These are phyloP conservation scores for Calephelis nemesis DNA, from an alignment of 1,140 invertebrate species.

Conservation along the genomic window DNA sequence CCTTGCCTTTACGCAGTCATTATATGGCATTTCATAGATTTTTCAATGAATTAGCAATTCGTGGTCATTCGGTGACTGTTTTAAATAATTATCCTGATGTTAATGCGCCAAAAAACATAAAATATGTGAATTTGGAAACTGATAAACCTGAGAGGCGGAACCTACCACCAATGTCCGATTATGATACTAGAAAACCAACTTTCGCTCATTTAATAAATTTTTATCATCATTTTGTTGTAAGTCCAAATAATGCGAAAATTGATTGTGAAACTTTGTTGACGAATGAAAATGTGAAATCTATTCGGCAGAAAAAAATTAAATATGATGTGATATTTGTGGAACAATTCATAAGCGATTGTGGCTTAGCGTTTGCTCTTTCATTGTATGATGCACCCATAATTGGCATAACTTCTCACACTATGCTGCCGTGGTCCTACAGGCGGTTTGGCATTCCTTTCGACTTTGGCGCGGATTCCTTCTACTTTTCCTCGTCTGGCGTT, in stretches of 20 bases:
- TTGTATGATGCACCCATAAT: slow-evolving; percentile 82
- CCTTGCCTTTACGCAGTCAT: slow-evolving; percentile 67
- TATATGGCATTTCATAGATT: slow-evolving; percentile 65
- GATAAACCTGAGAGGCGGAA: slow-evolving; percentile 13
- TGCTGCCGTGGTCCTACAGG: slow-evolving; percentile 80
- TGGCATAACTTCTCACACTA: slow-evolving; percentile 76
- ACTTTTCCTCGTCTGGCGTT: slow-evolving; percentile 74
- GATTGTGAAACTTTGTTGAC: slow-evolving; percentile 66
- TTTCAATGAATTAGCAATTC: slow-evolving; percentile 60
- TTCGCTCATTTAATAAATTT: slow-evolving; percentile 39
- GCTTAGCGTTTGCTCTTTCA: slow-evolving; percentile 79
- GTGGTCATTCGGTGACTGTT: slow-evolving; percentile 71
- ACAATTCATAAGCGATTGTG: slow-evolving; percentile 85
- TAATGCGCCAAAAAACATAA: slow-evolving; percentile 46
- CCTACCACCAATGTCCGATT: slow-evolving; percentile 32
- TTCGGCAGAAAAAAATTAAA: slow-evolving; percentile 56
- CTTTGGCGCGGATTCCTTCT: slow-evolving; percentile 76
- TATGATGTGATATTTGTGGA: slow-evolving; percentile 85
- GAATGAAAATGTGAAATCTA: slow-evolving; percentile 53
- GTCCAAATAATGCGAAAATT: slow-evolving; percentile 11
- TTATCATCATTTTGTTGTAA: slow-evolving; percentile 34
- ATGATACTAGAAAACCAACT: slow-evolving; percentile 36
- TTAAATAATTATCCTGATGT: slow-evolving; percentile 61
- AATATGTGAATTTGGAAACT: slow-evolving; percentile 43
- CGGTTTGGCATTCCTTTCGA: slow-evolving; percentile 79